A percentile compares a stretch with the other conserved stretches of the same genome.
These are phyloP conservation scores for Diloba caeruleocephala DNA, from an alignment of 2,888 invertebrate species.

Conservation along the genomic window DNA sequence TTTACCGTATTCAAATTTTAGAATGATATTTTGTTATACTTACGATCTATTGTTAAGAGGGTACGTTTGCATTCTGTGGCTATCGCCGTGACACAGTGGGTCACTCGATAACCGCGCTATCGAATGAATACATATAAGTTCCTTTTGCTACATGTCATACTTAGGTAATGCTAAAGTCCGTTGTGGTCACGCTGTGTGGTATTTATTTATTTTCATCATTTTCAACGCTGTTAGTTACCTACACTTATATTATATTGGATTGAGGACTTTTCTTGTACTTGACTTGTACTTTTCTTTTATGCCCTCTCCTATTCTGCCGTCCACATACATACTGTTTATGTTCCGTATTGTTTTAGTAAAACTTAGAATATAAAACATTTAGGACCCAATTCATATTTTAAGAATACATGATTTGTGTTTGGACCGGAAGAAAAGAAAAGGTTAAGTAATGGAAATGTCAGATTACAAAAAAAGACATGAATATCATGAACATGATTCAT, in stretches of 20 bases:
- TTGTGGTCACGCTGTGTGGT: conserved; percentile 32
- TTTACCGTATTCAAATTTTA: too few relatives aligned
- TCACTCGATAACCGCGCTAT: conserved; percentile 63
- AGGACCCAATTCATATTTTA: too few relatives aligned
- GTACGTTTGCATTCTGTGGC: conserved; percentile 40
- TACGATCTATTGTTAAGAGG: conserved; percentile 37
- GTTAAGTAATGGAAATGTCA: too few relatives aligned
- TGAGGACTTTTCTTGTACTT: neutral
- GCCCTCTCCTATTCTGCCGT: too few relatives aligned
- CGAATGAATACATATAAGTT: conserved; percentile 40
- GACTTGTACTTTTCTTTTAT: too few relatives aligned
- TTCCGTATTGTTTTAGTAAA: too few relatives aligned
- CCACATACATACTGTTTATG: too few relatives aligned
- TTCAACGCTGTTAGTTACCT: conserved; percentile 28
- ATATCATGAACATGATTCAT: too few relatives aligned
- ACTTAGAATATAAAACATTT: too few relatives aligned
- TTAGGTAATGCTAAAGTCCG: conserved; percentile 37
- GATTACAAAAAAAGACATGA: too few relatives aligned
- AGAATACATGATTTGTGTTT: too few relatives aligned
- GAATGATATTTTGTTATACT: conserved; percentile 19
- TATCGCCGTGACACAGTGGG: conserved; percentile 59
- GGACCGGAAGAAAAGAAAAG: too few relatives aligned
- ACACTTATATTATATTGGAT: neutral
- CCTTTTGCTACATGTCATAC: conserved; percentile 40
- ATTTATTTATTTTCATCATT: conserved; percentile 19